Conservation (phyloP, 1,140 invertebrate genomes). For the Argopecten irradians region DNA sequence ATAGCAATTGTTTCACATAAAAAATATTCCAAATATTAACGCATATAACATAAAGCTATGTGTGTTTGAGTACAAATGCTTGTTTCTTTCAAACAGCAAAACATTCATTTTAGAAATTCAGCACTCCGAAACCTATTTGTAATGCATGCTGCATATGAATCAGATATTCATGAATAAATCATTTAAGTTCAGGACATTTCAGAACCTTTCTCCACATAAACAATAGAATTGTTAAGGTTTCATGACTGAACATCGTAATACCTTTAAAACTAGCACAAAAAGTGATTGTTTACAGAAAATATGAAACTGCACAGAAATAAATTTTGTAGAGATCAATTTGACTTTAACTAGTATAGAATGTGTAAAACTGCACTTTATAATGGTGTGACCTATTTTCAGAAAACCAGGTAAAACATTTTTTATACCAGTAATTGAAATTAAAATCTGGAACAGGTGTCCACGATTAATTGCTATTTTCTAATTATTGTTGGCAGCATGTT, state of each 20-base stretch:
- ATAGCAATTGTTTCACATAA: neutral
- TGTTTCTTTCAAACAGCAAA: neutral
- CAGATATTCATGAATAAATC: neutral
- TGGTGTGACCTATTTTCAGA: neutral
- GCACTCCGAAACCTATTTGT: neutral
- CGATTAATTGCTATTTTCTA: neutral
- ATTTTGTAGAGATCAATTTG: neutral
- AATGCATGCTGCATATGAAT: neutral
- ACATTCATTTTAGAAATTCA: neutral
- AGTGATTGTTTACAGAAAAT: slow-evolving; percentile 3
- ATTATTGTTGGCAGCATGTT: neutral
- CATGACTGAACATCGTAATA: neutral
- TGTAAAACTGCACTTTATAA: neutral
- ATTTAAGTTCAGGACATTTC: neutral
- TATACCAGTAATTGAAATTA: neutral
- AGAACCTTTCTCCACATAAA: neutral
- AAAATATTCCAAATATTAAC: neutral
- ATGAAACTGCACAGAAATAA: neutral
- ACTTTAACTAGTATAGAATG: neutral
- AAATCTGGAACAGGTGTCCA: neutral
- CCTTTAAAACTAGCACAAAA: neutral
- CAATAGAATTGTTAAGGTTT: neutral
- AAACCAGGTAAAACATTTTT: neutral
- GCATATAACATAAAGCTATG: neutral
- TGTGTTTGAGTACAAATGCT: neutral